Conservation (phyloP, 2,888 invertebrate genomes). For the Globia sparganii region DNA sequence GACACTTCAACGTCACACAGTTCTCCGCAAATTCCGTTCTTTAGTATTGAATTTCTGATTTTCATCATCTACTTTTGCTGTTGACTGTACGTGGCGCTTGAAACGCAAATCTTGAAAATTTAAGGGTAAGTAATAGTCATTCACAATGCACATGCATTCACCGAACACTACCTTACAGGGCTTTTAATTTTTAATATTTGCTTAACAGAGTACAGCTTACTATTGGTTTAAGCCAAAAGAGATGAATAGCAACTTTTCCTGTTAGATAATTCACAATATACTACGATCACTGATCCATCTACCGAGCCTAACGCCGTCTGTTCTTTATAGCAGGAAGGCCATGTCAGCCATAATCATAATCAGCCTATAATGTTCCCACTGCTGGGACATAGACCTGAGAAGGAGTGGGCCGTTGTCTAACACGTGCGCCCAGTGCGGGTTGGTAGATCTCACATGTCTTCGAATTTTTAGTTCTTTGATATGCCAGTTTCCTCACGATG, state of each 20-base stretch:
- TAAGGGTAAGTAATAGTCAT: background rate
- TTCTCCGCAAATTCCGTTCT: too few species aligned
- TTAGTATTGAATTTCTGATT: too few species aligned
- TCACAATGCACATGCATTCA: background rate
- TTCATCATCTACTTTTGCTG: too few species aligned
- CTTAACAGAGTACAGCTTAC: background rate
- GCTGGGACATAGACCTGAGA: background rate
- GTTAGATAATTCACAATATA: background rate
- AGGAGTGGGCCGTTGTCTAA: background rate
- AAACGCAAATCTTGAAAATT: background rate
- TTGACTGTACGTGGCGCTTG: background rate
- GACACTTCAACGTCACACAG: too few species aligned
- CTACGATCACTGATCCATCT: background rate
- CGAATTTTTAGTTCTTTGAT: background rate
- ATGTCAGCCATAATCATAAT: background rate
- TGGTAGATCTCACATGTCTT: background rate
- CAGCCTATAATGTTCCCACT: background rate
- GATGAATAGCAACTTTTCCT: background rate
- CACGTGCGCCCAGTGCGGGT: background rate
- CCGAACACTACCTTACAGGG: background rate
- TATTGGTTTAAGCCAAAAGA: background rate
- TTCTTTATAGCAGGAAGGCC: background rate
- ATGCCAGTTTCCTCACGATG: background rate
- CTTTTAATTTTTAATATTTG: background rate
- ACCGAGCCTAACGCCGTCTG: background rate